phyloP scores from a whole-genome alignment of 2,888 invertebrate species.

The Drosophila falleni region DNA sequence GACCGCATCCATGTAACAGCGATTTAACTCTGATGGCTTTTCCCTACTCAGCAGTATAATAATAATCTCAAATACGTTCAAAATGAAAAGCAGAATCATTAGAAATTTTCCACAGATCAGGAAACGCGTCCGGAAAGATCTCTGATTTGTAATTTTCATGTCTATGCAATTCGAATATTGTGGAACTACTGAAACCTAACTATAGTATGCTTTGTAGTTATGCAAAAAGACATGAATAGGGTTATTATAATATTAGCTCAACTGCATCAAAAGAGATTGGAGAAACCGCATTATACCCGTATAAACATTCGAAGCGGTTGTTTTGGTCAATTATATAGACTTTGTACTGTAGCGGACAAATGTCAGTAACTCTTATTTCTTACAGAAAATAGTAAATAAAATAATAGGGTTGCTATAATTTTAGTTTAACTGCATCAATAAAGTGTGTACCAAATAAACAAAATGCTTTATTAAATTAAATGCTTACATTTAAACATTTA shows the following conservation, averaged over 20 bases:
- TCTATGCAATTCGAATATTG: neutral
- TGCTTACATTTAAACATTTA: no score
- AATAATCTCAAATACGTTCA: conserved; percentile 1
- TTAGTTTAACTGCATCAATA: no score
- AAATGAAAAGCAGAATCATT: neutral
- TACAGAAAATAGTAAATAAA: no score
- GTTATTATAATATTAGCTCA: conserved; percentile 7
- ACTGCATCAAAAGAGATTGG: neutral
- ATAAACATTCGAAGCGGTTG: no score
- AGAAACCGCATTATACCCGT: neutral
- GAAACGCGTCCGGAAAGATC: neutral
- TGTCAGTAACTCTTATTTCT: no score
- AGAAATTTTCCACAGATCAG: neutral
- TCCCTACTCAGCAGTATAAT: neutral
- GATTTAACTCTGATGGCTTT: neutral
- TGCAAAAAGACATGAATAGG: neutral
- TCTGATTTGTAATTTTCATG: conserved; percentile 1
- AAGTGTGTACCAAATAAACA: no score
- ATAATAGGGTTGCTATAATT: no score
- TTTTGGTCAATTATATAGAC: no score
- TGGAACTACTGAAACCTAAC: neutral
- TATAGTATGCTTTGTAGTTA: no score
- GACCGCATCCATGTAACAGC: conserved; percentile 4
- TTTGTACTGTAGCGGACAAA: no score
- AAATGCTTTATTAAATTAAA: no score